Base-by-base conservation (phyloP, 2,113 vertebrate species). In the Oxyura jamaicensis region DNA sequence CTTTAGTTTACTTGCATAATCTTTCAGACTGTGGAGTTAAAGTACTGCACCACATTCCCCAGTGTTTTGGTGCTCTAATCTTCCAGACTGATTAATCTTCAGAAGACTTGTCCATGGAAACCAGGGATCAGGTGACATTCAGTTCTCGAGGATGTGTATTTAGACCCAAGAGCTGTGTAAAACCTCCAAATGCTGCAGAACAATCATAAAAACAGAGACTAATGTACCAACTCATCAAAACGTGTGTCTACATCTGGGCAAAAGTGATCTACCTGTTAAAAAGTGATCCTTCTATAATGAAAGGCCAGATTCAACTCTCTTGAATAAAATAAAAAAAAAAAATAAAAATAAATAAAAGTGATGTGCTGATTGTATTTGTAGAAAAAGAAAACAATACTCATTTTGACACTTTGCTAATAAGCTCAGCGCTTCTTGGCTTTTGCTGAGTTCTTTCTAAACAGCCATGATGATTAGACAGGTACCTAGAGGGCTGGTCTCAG, bases 351-450 rank as follows among this genome's bases (percentile, higher is more conserved):
- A n/a, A n/a, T n/a, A n/a, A n/a, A n/a, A 77, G 21, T 68, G 53
- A 29, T 18, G 2, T 22, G 2, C 65, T 65, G 10, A 16, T 73
- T 82, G 7, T n/a, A 50, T 67, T 59, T 83, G 3, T 56, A 65
- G 19, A 52, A 53, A 81, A 55, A 0, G 1, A 5, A 12, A 11
- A 77, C 11, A 7, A 6, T 56, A 8, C 22, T 48, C 0, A 26
- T 86, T 92, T 91, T 91, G 46, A 28, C n/a, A 81, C 19, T 1
- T 78, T 29, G 28, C 39, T 13, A 58, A 58, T 65, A 41, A 71
- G 15, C 9, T 63, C 22, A 60, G 6, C 7, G 46, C 1, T 35
- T 81, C 16, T 44, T 67, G 44, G 14, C 11, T 72, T 93, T 85
- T 68, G 52, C 20, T 84, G 12, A 71, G 6, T 8, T 20, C 26